A percentile compares a stretch with the other conserved stretches of the same genome.
Evolutionary conservation across 1,140 invertebrate species (phyloP).

Genomic region (Neodiprion lecontei): DNA sequence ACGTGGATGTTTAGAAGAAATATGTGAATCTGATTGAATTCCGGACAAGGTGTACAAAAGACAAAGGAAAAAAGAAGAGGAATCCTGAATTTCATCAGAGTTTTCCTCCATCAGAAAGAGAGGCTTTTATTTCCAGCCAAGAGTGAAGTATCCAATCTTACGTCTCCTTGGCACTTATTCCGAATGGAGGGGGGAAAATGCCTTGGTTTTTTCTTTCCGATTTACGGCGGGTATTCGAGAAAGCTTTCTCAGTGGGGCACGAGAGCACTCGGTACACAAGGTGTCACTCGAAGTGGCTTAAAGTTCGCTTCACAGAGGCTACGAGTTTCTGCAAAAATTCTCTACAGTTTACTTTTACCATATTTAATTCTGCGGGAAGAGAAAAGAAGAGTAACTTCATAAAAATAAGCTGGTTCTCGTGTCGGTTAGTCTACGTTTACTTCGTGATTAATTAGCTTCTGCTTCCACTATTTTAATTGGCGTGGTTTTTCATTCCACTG

Average conservation of each 20-base stretch:
- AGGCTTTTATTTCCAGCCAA: background rate
- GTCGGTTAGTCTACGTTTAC: background rate
- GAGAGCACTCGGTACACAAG: background rate
- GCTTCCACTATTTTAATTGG: background rate
- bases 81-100: background rate
- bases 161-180: too few species aligned
- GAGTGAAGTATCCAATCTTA: background rate
- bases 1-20: too few species aligned
- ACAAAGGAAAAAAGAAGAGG: background rate
- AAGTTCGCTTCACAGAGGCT: background rate
- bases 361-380: background rate
- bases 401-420: background rate
- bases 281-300: background rate
- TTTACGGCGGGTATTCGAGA: background rate
- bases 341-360: background rate
- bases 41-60: background rate
- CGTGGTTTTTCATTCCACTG: background rate
- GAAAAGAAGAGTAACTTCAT: background rate
- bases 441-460: background rate
- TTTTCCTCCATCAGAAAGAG: background rate
- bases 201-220: background rate
- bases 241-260: background rate
- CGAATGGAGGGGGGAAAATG: background rate
- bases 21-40: background rate
- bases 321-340: background rate